Conservation (phyloP, 2,113 vertebrate species). For the Lepidothrix coronata region DNA sequence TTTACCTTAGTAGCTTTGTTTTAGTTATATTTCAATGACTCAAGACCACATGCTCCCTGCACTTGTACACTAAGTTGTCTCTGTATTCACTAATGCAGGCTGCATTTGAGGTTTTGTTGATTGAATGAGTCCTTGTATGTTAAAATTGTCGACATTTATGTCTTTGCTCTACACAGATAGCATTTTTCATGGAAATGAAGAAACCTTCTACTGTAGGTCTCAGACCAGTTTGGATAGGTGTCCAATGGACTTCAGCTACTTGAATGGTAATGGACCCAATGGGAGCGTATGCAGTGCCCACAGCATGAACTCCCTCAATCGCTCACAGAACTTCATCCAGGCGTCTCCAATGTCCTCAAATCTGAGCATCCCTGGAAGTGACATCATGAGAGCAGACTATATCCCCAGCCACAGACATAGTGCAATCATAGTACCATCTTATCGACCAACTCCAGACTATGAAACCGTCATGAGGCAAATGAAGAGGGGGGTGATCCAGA, state of each 20-base stretch:
- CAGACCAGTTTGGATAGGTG: constrained; percentile 90
- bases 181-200: constrained; percentile 93
- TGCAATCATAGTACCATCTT: constrained; percentile 93
- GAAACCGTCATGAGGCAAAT: constrained; percentile 94
- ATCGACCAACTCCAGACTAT: constrained; percentile 93
- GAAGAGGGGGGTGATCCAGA: constrained; percentile 81
- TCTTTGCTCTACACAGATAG: constrained; percentile 79
- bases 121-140: neutral
- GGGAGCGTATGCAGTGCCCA: constrained; percentile 94
- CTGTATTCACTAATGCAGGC: neutral
- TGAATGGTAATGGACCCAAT: constrained; percentile 89
- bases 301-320: constrained; percentile 92
- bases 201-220: constrained; percentile 86
- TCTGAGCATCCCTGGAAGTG: constrained; percentile 91
- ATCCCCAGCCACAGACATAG: constrained; percentile 94
- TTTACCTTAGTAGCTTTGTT: neutral
- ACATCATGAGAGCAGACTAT: constrained; percentile 92
- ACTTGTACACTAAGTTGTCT: neutral
- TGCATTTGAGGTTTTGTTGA: neutral
- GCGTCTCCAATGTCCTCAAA: constrained; percentile 93
- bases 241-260: constrained; percentile 79
- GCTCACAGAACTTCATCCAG: constrained; percentile 89
- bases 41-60: neutral
- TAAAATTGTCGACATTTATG: neutral
- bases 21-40: neutral